Conservation (phyloP, 2,888 invertebrate genomes). For the Geophilus truncorum region DNA sequence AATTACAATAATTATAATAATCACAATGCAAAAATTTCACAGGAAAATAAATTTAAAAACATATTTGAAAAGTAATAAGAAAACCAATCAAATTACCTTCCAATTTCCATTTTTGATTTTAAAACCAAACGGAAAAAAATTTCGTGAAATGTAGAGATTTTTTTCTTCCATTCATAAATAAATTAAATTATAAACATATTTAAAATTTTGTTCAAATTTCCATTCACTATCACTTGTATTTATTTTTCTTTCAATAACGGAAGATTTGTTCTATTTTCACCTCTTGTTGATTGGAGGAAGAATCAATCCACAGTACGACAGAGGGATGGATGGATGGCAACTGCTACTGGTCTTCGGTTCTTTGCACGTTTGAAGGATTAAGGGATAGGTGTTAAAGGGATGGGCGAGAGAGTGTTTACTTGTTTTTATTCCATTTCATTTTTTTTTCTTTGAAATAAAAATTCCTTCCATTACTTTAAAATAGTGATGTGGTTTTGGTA, state of each 20-base stretch:
- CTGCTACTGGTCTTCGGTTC: slow-evolving; percentile 9
- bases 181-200: not conserved
- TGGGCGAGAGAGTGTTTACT: slow-evolving; percentile 4
- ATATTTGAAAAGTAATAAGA: not conserved
- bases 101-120: not conserved
- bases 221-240: not conserved
- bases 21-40: not conserved
- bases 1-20: not conserved
- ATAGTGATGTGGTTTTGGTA: not conserved
- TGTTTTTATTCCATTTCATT: not conserved
- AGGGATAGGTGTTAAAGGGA: slow-evolving; percentile 5
- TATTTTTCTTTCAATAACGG: not conserved
- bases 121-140: not conserved
- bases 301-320: not conserved
- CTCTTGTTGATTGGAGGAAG: not conserved
- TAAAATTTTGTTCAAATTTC: not conserved
- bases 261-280: slow-evolving; percentile 5
- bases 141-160: not conserved
- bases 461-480: not conserved
- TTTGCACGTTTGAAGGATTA: slow-evolving; percentile 6
- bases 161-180: not conserved
- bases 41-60: not conserved
- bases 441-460: not conserved
- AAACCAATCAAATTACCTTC: not conserved
- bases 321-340: slow-evolving; percentile 10